Base-by-base conservation (phyloP, 37 sponge, comb jelly and placozoan species). In the Halichondria panicea region DNA sequence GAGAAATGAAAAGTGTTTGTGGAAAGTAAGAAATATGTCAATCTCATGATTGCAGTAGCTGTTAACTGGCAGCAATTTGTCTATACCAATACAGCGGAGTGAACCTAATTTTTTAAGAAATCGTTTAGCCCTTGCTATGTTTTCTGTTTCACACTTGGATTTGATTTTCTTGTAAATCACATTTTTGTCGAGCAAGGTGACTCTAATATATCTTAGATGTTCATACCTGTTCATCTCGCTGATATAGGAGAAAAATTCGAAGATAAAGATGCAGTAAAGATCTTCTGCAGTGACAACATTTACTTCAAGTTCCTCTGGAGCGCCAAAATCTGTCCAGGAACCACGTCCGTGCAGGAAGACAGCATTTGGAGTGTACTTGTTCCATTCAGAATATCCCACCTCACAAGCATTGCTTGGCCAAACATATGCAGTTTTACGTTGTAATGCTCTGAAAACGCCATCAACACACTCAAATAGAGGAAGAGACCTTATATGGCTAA, bases 401-500 rank as follows among this genome's bases (percentile, higher is more conserved):
- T 34, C 28, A 39, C 64, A 81, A 4, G 52, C 42, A 5, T 66
- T 1, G 11, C 7, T 62, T 9, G 81, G 81, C 88, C 88, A 87
- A 25, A 75, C 39, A 19, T 44, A 80, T 0, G 72, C 82, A 24
- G 24, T 39, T 30, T 41, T 66, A 22, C 65, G 77, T 27, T 18
- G 13, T 27, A 76, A n/a, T 44, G 64, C 0, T 60, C 35, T 61
- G 21, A 75, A 53, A 21, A 28, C 48, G 0, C 82, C 82, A 32
- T 45, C 55, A 11, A 87, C 46, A 38, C 55, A 61, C 34, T 70
- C 63, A 65, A 81, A 87, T 7, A 87, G 35, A 53, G 88, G 88
- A 3, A 87, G 61, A 2, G 36, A 63, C 42, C 65, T 72, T n/a
- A 80, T n/a, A n/a, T 33, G 21, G 13, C 67, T 13, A 6, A 36